phyloP scores from a whole-genome alignment of 2,113 vertebrate genomes.

The Pimephales promelas region DNA sequence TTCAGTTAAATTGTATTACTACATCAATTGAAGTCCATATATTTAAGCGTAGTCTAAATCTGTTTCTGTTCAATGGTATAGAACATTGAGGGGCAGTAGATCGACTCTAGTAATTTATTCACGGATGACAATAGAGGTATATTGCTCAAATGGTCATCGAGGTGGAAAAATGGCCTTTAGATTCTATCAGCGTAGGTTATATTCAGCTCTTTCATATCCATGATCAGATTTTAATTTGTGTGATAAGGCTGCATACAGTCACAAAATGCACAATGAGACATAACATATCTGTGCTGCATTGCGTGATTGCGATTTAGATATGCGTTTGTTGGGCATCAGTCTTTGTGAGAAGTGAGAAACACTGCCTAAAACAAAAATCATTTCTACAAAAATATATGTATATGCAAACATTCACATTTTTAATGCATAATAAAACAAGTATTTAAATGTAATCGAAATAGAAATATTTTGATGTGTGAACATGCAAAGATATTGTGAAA shows the following conservation, averaged over 20 bases:
- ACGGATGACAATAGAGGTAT: neutral
- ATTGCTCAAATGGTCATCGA: slow-evolving; percentile 6
- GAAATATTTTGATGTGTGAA: neutral
- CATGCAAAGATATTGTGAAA: neutral
- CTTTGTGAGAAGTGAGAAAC: no score
- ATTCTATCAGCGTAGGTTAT: neutral
- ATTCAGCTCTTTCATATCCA: neutral
- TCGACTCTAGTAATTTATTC: slow-evolving; percentile 4
- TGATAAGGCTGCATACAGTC: neutral
- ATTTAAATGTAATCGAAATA: neutral
- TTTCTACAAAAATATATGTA: no score
- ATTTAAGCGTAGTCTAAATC: slow-evolving; percentile 2
- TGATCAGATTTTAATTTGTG: slow-evolving; percentile 7
- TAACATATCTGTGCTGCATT: neutral
- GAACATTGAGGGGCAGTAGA: slow-evolving; percentile 4
- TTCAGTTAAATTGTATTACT: neutral
- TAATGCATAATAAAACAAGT: neutral
- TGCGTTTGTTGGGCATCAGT: no score
- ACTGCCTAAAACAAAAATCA: no score
- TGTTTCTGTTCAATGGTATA: slow-evolving; percentile 18
- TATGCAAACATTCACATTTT: no score
- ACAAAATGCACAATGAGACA: neutral
- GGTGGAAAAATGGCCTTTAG: slow-evolving; percentile 19
- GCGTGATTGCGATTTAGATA: no score
- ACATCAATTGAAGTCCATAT: neutral